Conservation (phyloP, 2,888 invertebrate genomes). For the Leuctra nigra region DNA sequence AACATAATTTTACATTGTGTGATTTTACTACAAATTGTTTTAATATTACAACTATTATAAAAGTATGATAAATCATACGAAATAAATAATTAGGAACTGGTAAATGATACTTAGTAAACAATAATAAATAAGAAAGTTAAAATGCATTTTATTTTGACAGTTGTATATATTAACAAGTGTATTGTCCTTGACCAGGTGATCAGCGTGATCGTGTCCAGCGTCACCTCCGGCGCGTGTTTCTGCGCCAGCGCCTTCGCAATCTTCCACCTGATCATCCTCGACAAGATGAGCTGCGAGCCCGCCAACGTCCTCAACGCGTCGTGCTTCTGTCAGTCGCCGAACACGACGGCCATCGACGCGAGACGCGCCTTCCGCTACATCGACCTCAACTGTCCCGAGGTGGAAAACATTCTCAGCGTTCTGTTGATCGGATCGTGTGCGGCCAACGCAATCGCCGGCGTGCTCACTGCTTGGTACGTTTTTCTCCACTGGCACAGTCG, state of each 20-base stretch:
- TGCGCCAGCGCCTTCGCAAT: conserved; percentile 40
- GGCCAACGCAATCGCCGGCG: conserved; percentile 39
- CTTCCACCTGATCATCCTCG: conserved; percentile 40
- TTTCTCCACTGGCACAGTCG: conserved; percentile 43
- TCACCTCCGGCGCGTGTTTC: conserved; percentile 39
- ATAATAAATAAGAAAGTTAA: too few relatives aligned
- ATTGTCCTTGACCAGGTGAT: conserved; percentile 40
- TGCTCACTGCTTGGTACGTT: conserved; percentile 40
- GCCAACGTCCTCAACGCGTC: conserved; percentile 38
- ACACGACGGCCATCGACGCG: conserved; percentile 17
- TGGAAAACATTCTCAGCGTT: conserved; percentile 37
- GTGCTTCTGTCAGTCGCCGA: conserved; percentile 38
- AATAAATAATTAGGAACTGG: background rate
- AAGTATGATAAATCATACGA: too few relatives aligned
- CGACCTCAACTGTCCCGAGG: conserved; percentile 43
- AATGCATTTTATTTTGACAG: background rate
- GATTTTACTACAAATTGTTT: too few relatives aligned
- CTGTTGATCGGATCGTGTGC: conserved; percentile 40
- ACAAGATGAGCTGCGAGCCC: conserved; percentile 40
- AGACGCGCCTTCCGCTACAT: conserved; percentile 38
- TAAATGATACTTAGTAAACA: too few relatives aligned
- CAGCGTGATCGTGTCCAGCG: conserved; percentile 39
- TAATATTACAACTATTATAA: too few relatives aligned
- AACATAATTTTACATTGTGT: too few relatives aligned
- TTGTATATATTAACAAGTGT: background rate